Percentiles rank a stretch among this genome's conserved stretches.
These are phyloP conservation scores for Lepetodrilus schrolli DNA, from an alignment of 2,888 invertebrate species.

Conservation along the genomic window DNA sequence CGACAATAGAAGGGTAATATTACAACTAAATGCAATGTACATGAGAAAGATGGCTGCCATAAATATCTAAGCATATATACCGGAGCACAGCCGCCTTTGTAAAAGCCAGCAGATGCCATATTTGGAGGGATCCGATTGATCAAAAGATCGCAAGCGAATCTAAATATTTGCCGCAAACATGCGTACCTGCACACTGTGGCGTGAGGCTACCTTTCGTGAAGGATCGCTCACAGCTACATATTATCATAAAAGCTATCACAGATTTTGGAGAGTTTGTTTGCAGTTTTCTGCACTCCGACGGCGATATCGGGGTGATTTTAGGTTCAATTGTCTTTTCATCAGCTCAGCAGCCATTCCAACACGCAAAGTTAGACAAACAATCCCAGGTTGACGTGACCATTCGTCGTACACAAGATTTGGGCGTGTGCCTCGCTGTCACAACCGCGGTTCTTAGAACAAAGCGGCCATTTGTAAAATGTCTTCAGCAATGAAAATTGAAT, in stretches of 20 bases:
- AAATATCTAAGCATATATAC: too few relatives aligned
- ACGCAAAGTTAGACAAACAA: conserved; percentile 7
- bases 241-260: neutral
- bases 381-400: neutral
- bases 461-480: conserved; percentile 15
- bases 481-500: conserved; percentile 10
- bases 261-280: neutral
- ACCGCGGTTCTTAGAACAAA: neutral
- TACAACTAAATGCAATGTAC: too few relatives aligned
- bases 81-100: too few relatives aligned
- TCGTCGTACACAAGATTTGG: too few relatives aligned
- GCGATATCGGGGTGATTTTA: neutral
- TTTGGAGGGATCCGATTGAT: too few relatives aligned
- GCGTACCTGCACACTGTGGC: neutral
- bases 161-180: conserved; percentile 14
- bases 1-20: too few relatives aligned
- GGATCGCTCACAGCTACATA: neutral
- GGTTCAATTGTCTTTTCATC: conserved; percentile 20
- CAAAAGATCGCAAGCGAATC: too few relatives aligned
- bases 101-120: too few relatives aligned
- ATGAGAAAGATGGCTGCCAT: too few relatives aligned
- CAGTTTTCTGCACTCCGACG: neutral
- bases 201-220: neutral
- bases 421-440: too few relatives aligned
- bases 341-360: neutral